A percentile compares a stretch with the other conserved stretches of the same genome.
Conservation (phyloP, 2,113 vertebrate genomes). For the Pipra filicauda region DNA sequence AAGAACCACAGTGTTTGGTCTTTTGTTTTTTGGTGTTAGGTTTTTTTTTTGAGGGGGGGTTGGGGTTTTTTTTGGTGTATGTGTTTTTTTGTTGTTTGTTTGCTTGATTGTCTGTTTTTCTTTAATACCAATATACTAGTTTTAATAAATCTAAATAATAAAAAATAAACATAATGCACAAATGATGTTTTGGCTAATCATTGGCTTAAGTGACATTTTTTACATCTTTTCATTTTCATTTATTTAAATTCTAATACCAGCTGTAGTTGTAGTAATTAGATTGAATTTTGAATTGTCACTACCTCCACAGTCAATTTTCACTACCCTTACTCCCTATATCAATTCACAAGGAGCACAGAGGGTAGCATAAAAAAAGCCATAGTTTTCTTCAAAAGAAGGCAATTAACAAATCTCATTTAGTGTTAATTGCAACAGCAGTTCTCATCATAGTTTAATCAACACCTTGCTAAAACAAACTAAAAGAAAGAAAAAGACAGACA, state of each 20-base stretch:
- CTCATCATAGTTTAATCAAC: slow-evolving; percentile 56
- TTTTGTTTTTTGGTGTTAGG: neutral
- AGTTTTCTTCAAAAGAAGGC: slow-evolving; percentile 36
- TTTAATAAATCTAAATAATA: neutral
- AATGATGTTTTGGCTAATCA: neutral
- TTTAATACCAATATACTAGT: neutral
- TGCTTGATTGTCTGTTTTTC: neutral
- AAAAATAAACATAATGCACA: neutral
- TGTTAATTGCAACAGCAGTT: slow-evolving; percentile 50
- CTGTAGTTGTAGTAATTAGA: slow-evolving; percentile 10
- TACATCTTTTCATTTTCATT: neutral
- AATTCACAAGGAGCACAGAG: neutral
- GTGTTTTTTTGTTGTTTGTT: neutral
- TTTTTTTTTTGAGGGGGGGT: neutral
- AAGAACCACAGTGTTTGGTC: accelerated
- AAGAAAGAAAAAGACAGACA: neutral
- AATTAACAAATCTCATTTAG: slow-evolving; percentile 52
- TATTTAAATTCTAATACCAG: slow-evolving; percentile 8
- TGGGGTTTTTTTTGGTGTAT: neutral
- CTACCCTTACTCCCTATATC: neutral
- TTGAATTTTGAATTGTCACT: slow-evolving; percentile 38
- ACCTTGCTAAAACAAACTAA: slow-evolving; percentile 43
- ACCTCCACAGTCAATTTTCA: slow-evolving; percentile 36
- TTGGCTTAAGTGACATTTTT: neutral
- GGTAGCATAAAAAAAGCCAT: neutral